Percentiles rank a stretch among this genome's conserved stretches.
phyloP scores from a whole-genome alignment of 2,113 vertebrate species.

The Carassius gibelio region DNA sequence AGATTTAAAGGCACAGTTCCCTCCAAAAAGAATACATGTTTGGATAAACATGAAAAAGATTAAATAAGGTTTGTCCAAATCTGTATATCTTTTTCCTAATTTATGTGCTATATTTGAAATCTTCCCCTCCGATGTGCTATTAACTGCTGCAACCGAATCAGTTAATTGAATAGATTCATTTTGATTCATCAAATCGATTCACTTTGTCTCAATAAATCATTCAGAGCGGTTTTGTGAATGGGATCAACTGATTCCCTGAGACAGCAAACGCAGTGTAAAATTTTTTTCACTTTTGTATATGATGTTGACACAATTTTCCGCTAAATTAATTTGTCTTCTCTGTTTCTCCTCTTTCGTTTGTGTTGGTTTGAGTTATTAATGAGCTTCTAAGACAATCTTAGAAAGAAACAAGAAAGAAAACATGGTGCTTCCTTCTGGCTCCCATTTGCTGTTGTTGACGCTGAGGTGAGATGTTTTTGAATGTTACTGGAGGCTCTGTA shows the following conservation, averaged over 20 bases:
- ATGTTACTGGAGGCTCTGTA: not conserved
- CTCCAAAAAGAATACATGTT: no score
- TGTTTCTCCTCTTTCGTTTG: not conserved
- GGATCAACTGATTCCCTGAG: not conserved
- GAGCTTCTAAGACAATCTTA: not conserved
- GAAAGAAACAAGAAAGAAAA: not conserved
- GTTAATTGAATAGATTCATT: not conserved
- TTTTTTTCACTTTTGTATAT: not conserved
- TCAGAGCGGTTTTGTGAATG: not conserved
- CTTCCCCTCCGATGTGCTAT: no score
- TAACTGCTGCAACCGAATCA: slow-evolving; percentile 45
- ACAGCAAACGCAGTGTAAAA: not conserved
- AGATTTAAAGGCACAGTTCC: no score
- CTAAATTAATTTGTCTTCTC: not conserved
- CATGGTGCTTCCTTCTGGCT: not conserved
- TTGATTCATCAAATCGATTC: not conserved
- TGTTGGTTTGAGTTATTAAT: slow-evolving; percentile 8
- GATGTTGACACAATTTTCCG: not conserved
- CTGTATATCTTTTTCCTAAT: no score
- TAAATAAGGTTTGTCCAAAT: no score
- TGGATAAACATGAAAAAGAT: no score
- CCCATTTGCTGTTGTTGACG: not conserved
- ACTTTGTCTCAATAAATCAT: not conserved
- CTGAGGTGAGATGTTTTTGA: slow-evolving; percentile 8
- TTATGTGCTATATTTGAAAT: no score